Evolutionary conservation across 1,140 invertebrate genomes (phyloP).

Genomic region (Apis cerana): DNA sequence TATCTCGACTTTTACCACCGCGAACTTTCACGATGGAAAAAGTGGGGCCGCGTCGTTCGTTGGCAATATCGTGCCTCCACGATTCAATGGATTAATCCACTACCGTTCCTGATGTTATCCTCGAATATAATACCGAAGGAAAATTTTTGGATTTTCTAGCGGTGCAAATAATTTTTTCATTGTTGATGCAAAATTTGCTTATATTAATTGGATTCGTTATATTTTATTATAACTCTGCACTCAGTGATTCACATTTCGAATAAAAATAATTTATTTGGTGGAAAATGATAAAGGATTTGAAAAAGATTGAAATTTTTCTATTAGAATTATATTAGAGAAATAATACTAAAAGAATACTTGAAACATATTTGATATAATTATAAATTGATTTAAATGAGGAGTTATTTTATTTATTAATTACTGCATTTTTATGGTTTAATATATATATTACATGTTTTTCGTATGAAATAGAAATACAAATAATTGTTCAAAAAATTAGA

Average conservation of each 20-base stretch:
- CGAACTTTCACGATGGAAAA: conserved; percentile 7
- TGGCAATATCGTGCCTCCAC: not conserved
- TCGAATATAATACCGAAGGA: too few species aligned
- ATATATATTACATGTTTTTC: not conserved
- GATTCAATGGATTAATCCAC: not conserved
- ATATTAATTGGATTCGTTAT: too few species aligned
- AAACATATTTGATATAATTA: too few species aligned
- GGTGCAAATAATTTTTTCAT: not conserved
- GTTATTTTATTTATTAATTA: not conserved
- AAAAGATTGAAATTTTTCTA: too few species aligned
- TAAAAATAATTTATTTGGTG: too few species aligned
- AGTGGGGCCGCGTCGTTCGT: not conserved
- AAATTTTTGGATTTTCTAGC: not conserved
- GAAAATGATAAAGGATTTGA: too few species aligned
- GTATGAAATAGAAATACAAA: not conserved
- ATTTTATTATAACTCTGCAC: too few species aligned
- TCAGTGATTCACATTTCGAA: too few species aligned
- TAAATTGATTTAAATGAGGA: not conserved
- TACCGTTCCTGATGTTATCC: not conserved
- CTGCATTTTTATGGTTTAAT: not conserved
- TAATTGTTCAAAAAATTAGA: not conserved
- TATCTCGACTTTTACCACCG: not conserved
- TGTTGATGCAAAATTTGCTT: too few species aligned
- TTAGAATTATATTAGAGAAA: too few species aligned
- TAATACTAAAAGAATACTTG: too few species aligned